These are phyloP conservation scores for Drosophila bifasciata DNA, from an alignment of 1,140 invertebrate genomes.

Conservation along the genomic window DNA sequence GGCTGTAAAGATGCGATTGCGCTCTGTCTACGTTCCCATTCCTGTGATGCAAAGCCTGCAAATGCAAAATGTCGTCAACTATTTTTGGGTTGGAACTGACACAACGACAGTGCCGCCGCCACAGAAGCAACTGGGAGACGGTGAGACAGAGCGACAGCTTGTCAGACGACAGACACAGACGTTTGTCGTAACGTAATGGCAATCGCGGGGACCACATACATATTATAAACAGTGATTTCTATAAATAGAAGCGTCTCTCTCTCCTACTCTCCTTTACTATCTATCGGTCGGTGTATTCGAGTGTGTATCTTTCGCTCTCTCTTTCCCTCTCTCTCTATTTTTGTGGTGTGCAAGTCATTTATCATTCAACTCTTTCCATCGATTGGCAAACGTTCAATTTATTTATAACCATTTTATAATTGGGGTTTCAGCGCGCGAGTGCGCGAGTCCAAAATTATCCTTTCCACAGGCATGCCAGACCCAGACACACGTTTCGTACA, in stretches of 20 bases:
- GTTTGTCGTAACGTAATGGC: too few species aligned
- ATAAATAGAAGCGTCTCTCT: constrained; percentile 24
- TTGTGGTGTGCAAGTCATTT: constrained; percentile 35
- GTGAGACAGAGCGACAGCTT: too few species aligned
- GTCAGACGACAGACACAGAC: too few species aligned
- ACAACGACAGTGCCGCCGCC: constrained; percentile 18
- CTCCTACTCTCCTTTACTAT: neutral
- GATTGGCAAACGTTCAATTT: constrained; percentile 37
- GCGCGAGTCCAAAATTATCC: neutral
- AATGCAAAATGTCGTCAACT: constrained; percentile 56
- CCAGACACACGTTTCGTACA: too few species aligned
- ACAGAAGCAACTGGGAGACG: too few species aligned
- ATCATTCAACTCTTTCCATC: constrained; percentile 40
- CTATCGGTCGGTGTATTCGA: constrained; percentile 6
- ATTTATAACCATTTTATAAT: constrained; percentile 24
- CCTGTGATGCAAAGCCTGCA: constrained; percentile 31
- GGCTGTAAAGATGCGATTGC: neutral
- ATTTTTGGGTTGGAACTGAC: constrained; percentile 46
- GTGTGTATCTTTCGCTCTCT: neutral
- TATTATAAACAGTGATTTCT: constrained; percentile 9
- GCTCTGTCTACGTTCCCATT: constrained; percentile 5
- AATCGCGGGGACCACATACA: neutral
- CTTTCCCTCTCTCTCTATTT: neutral
- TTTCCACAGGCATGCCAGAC: neutral
- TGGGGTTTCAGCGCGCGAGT: neutral